A percentile compares a stretch with the other conserved stretches of the same genome.
phyloP scores from a whole-genome alignment of 2,888 invertebrate genomes.

The Ectobius pallidus region DNA sequence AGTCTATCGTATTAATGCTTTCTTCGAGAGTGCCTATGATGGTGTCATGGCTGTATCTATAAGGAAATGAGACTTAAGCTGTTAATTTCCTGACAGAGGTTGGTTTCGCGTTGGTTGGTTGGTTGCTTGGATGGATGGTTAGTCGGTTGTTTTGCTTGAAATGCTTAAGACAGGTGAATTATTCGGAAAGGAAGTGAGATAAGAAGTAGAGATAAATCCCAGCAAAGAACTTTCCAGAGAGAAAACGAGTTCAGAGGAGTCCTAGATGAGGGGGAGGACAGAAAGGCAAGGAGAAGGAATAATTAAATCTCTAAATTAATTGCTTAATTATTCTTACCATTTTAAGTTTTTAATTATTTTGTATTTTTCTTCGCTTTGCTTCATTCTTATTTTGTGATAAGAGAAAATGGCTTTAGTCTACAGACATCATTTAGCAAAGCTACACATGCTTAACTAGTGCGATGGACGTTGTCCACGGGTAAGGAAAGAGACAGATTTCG shows the following conservation, averaged over 20 bases:
- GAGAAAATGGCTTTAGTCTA: neutral
- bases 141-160: slow-evolving; percentile 26
- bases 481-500: neutral
- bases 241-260: slow-evolving; percentile 25
- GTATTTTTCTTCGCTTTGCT: neutral
- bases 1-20: too few species aligned
- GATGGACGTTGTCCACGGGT: neutral
- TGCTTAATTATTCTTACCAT: slow-evolving; percentile 29
- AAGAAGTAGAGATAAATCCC: slow-evolving; percentile 25
- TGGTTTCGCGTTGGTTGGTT: neutral
- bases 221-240: slow-evolving; percentile 16
- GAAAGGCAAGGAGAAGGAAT: slow-evolving; percentile 16
- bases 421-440: too few species aligned
- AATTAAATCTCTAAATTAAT: slow-evolving; percentile 34
- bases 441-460: too few species aligned
- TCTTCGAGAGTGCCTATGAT: too few species aligned
- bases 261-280: neutral
- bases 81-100: slow-evolving; percentile 3
- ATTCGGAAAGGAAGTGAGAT: slow-evolving; percentile 33
- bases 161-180: slow-evolving; percentile 35
- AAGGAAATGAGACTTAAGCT: neutral
- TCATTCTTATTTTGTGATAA: neutral
- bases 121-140: slow-evolving; percentile 10
- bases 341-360: slow-evolving; percentile 24
- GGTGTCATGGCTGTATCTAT: too few species aligned